Conservation (phyloP, 2,888 invertebrate species). For the Maniola hyperantus region DNA sequence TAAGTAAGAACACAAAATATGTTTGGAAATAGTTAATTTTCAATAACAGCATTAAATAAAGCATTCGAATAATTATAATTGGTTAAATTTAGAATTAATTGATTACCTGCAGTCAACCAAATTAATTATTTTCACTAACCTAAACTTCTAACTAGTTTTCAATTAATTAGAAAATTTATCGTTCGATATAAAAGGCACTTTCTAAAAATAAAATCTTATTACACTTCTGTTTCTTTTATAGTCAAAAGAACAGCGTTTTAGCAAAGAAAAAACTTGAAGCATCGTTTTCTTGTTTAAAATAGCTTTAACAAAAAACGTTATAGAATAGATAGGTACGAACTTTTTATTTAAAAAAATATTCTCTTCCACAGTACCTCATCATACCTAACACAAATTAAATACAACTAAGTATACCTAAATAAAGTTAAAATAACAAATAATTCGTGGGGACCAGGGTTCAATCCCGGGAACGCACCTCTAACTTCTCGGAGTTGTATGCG, state of each 20-base stretch:
- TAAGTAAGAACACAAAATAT: too few species aligned
- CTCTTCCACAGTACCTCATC: neutral
- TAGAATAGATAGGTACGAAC: neutral
- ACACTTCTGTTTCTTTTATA: slow-evolving; percentile 16
- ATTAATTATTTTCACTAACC: neutral
- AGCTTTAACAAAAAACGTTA: slow-evolving; percentile 18
- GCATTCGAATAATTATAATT: too few species aligned
- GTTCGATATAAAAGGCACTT: neutral
- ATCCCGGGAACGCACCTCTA: too few species aligned
- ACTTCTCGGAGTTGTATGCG: too few species aligned
- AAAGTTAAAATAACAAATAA: too few species aligned
- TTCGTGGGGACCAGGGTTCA: too few species aligned
- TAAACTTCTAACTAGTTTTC: neutral
- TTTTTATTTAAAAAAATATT: neutral
- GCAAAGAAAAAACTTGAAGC: slow-evolving; percentile 19
- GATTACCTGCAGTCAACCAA: too few species aligned
- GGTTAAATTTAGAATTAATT: too few species aligned
- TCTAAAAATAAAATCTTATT: slow-evolving; percentile 30
- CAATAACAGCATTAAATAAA: too few species aligned
- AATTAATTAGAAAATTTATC: neutral
- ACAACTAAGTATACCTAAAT: too few species aligned
- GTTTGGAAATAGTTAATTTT: too few species aligned
- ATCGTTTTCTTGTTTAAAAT: slow-evolving; percentile 26
- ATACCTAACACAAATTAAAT: too few species aligned
- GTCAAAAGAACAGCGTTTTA: neutral